Evolutionary conservation across 2,888 invertebrate species (phyloP), one percentile per base, ranked within the genome.

Genomic region (Drosophila imparisetae): DNA sequence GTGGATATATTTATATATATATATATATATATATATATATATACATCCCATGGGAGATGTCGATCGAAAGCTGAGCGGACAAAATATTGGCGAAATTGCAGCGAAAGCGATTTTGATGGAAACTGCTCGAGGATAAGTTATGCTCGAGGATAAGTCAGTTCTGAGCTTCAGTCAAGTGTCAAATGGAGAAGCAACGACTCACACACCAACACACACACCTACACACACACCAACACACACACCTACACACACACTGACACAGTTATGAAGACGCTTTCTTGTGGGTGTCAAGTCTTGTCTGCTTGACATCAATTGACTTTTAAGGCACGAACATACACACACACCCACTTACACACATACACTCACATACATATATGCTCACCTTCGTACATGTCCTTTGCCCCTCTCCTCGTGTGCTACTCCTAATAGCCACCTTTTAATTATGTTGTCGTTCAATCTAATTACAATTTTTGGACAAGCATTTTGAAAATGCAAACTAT

Each of bases 221-320:
- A 18, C 21, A n/a, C 15, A 48, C 36, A 62, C 34, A 30, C 49
- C 57, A n/a, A 58, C 34, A 38, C 11, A n/a, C 50, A 32, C 40
- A 38, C 27, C 48, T 21, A 30, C 27, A 60, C 24, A 53, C n/a
- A 40, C 4, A 32, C 11, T 21, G 30, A n/a, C 50, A 32, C 18
- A 40, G 69, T 45, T 64, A 62, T 75, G 48, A 68, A 68, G 77
- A 58, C 60, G 72, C 60, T 76, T 61, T 60, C 52, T 50, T 61
- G 38, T 52, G 60, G 55, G 55, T 68, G 69, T 66, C 66, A 69
- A 72, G 72, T 72, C 67, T 68, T 69, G 64, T 55, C 52, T 62
- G 59, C 83, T 80, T 83, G 83, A 81, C 81, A 82, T 67, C 80
- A 80, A 81, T 79, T 80, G 80, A 83, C 77, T 80, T 81, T 79